Evolutionary conservation across 92 coral and sea anemone species (phyloP), one percentile per base, ranked within the genome.

Genomic region (Isaurus tuberculatus): DNA sequence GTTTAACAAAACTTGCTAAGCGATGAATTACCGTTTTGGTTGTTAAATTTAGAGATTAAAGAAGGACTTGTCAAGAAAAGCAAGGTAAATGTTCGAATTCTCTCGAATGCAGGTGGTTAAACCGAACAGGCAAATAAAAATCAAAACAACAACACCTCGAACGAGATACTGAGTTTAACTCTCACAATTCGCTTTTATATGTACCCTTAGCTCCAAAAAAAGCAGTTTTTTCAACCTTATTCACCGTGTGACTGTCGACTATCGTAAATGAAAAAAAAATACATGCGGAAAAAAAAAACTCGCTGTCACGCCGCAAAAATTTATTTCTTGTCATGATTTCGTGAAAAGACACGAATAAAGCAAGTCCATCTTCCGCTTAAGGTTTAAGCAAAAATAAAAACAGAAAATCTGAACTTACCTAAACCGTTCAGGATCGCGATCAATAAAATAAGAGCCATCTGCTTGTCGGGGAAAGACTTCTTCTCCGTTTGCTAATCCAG

Each of bases 401-500:
- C 29, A 8, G n/a, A 9, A 42, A 70, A 26, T 10, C 55, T 20
- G 20, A 72, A 72, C 78, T 72, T 27, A 72, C 78, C 78, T 26
- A 17, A 72, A 72, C 14, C 78, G 78, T 16, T 72, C 78, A 4
- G 78, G 78, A 72, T 72, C 78, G 23, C 78, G 78, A 72, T 72
- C 78, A 27, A 72, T 72, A 26, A 72, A 72, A 16, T 44, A 72
- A 0, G 78, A 72, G 2, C 78, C 78, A 25, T 74, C 65, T 57
- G 92, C 94, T 81, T 95, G 98, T 10, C 94, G 90, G 92, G 97
- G 94, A 73, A 93, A 93, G 53, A 97, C 98, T 58, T 97, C 98
- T n/a, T 93, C 90, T 65, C 94, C 98, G 40, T 91, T 88, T 5
- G 94, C 89, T 17, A 94, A 91, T 1, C 81, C 89, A 44, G 92